Base-by-base conservation (phyloP, 2,888 invertebrate species). In the Hemistola chrysoprasaria region DNA sequence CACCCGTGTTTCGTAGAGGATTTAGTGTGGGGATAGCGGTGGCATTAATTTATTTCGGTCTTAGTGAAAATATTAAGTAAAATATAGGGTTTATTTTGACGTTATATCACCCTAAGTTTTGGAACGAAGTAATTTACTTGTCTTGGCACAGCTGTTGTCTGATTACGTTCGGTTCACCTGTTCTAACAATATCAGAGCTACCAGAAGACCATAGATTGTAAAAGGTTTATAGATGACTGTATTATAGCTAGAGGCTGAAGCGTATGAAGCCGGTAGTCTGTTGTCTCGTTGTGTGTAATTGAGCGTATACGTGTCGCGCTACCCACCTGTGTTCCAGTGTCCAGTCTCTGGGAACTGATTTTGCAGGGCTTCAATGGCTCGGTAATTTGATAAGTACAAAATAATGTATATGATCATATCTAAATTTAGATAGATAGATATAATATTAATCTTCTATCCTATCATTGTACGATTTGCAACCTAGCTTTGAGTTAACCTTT, bases 231-330 rank as follows among this genome's bases (percentile, higher is more conserved):
- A n/a, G 8, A 7, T 40, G n/a, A n/a, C 54, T 56, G 43, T 46
- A 46, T 53, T 54, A 52, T 53, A 50, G 46, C 38, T 44, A 38
- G 40, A 35, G 47, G 53, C 53, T 53, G 52, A 52, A 44, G 32
- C 42, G 28, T 49, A 46, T 53, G 41, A 39, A 52, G 47, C 38
- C 30, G 30, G 32, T 43, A 59, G 54, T 53, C 50, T 50, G 51
- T 48, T 53, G 62, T 70, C 58, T 65, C 59, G 50, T 57, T 59
- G 61, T 57, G 75, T 73, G 80, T 78, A 85, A 83, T 82, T 82
- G 82, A 79, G 75, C 80, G 80, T 81, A 66, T 81, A 71, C 71
- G 67, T 63, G 64, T 59, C 58, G 58, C 68, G 71, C 64, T 74
- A 70, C 56, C 72, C 79, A 74, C 67, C 75, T 77, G 78, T 66